A percentile compares a stretch with the other conserved stretches of the same genome.
phyloP scores from a whole-genome alignment of 1,140 invertebrate genomes.

The Diorhabda carinulata region DNA sequence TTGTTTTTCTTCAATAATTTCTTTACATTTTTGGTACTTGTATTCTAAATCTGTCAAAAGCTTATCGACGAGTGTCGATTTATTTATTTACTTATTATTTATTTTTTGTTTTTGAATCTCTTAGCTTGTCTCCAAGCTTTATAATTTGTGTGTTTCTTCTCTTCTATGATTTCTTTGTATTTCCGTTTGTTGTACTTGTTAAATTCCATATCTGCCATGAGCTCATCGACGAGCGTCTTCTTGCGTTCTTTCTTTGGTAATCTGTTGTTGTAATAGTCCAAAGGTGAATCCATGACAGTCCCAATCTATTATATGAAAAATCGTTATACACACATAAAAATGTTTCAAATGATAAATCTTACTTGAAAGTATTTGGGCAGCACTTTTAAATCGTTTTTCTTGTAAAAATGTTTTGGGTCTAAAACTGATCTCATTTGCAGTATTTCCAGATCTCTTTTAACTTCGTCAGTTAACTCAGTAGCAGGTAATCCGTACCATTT shows the following conservation, averaged over 20 bases:
- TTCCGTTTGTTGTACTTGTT: slow-evolving; percentile 81
- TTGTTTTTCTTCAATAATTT: slow-evolving; percentile 70
- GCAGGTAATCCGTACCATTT: slow-evolving; percentile 85
- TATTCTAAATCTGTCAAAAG: slow-evolving; percentile 83
- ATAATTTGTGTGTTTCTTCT: slow-evolving; percentile 60
- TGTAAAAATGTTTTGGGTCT: slow-evolving; percentile 91
- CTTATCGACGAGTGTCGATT: slow-evolving; percentile 87
- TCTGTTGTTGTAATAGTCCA: slow-evolving; percentile 71
- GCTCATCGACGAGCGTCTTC: slow-evolving; percentile 84
- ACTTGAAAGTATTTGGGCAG: slow-evolving; percentile 92
- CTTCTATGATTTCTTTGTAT: slow-evolving; percentile 73
- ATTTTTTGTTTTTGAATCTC: slow-evolving; percentile 53
- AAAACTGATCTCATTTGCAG: slow-evolving; percentile 89
- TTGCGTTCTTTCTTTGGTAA: slow-evolving; percentile 85
- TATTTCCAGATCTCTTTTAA: slow-evolving; percentile 80
- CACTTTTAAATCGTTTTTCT: slow-evolving; percentile 81
- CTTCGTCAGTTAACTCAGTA: slow-evolving; percentile 82
- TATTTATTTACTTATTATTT: slow-evolving; percentile 80
- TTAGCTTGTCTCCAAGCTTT: slow-evolving; percentile 55
- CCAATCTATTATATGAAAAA: slow-evolving; percentile 57
- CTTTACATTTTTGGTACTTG: slow-evolving; percentile 78
- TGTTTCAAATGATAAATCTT: slow-evolving; percentile 23
- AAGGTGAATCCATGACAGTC: slow-evolving; percentile 66
- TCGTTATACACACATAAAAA: slow-evolving; percentile 4
- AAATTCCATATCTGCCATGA: slow-evolving; percentile 84